Evolutionary conservation across 1,140 invertebrate genomes (phyloP).

Genomic region (Antheraea pernyi): DNA sequence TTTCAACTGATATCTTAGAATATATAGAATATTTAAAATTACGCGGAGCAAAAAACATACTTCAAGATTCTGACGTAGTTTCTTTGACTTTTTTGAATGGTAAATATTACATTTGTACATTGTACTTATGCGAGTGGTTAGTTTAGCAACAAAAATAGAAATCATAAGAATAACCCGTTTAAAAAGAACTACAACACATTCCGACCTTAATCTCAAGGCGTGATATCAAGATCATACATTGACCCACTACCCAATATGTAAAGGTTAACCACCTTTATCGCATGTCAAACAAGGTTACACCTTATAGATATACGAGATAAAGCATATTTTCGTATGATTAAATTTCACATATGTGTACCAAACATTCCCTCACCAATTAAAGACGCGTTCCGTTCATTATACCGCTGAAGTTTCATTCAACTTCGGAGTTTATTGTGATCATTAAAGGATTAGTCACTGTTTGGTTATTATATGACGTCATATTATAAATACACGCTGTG

Average conservation of each 20-base stretch:
- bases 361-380: slow-evolving; percentile 1
- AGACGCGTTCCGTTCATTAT: background rate
- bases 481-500: background rate
- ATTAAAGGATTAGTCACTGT: background rate
- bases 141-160: no score
- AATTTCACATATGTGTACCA: background rate
- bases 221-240: background rate
- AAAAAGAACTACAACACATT: no score
- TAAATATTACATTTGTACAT: no score
- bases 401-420: background rate
- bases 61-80: no score
- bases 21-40: no score
- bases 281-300: background rate
- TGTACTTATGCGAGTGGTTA: no score
- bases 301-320: background rate
- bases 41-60: no score
- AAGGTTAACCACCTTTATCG: background rate
- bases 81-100: no score
- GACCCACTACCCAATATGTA: background rate
- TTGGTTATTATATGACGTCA: background rate
- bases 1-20: no score
- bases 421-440: background rate
- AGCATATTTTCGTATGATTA: background rate
- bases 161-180: no score
- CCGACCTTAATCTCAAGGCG: background rate